phyloP scores from a whole-genome alignment of 2,888 invertebrate genomes.

The Smittia aterrima region DNA sequence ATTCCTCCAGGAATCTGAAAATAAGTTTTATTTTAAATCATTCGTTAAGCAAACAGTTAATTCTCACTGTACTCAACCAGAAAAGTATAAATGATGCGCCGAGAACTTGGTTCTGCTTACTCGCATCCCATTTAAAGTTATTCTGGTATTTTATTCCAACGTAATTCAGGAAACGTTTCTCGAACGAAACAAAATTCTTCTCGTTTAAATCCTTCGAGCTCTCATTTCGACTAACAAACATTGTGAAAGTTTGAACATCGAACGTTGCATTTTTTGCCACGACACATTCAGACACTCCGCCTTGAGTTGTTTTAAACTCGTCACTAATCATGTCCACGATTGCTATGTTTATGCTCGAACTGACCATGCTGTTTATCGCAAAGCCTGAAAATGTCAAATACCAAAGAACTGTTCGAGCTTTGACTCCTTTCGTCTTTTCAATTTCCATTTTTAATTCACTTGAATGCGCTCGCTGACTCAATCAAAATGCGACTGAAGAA shows the following conservation, averaged over 20 bases:
- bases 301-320: too few species aligned
- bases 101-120: slow-evolving; percentile 60
- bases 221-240: too few species aligned
- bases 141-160: too few species aligned
- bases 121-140: slow-evolving; percentile 63
- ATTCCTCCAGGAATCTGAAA: slow-evolving; percentile 58
- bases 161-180: neutral
- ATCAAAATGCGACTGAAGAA: too few species aligned
- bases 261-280: too few species aligned
- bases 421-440: neutral
- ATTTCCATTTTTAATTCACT: too few species aligned
- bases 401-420: slow-evolving; percentile 58
- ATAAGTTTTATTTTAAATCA: neutral
- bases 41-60: neutral
- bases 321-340: slow-evolving; percentile 63
- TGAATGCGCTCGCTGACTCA: too few species aligned
- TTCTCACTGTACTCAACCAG: neutral
- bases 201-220: neutral
- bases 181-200: neutral
- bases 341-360: slow-evolving; percentile 64
- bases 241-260: too few species aligned
- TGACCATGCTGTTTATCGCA: slow-evolving; percentile 66
- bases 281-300: neutral
- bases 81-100: slow-evolving; percentile 49
- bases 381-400: slow-evolving; percentile 64